Base-by-base conservation (phyloP, 2,888 invertebrate genomes). In the Dioctria linearis region DNA sequence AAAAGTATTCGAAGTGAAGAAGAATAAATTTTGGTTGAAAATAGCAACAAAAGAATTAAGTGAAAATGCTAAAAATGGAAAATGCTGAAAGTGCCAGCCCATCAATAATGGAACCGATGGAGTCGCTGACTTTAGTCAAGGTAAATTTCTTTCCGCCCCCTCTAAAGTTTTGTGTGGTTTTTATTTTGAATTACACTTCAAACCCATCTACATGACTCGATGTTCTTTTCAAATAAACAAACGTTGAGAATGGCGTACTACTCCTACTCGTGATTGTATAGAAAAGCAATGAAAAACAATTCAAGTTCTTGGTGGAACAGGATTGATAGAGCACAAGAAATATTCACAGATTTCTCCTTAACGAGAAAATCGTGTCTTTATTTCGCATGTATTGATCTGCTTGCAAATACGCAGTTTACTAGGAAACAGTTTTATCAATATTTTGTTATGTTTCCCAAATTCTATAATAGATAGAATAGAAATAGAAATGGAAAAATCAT, bases 51-150 rank as follows among this genome's bases (percentile, higher is more conserved):
- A 37, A 63, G 5, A 63, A 39, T 63, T 39, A 63, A 63, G 9
- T 61, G 46, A 66, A 65, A 78, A 79, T 79, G 79, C 39, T 79
- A 9, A 61, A 61, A 39, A 61, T 63, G n/a, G 46, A 78, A 40
- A 37, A 40, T 57, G 65, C 11, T 37, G 66, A 76, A 9, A 73
- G 43, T 42, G 43, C 66, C 66, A 83, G 80, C 73, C 82, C 87
- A 43, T 85, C 87, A 61, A 87, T 87, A 81, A 87, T 87, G 87
- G 87, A 87, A 79, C 86, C 87, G 39, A 84, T 84, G 83, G 85
- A 86, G 69, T 85, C 86, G 71, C 80, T 86, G 82, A 83, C 84
- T 81, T 86, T 85, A 83, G 85, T 84, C 84, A 86, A 87, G 86
- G 87, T 87, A 86, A 25, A 63, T 73, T 65, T 5, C n/a, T 80